A percentile compares a stretch with the other conserved stretches of the same genome.
These are phyloP conservation scores for Myxocyprinus asiaticus DNA, from an alignment of 2,113 vertebrate genomes.

Conservation along the genomic window DNA sequence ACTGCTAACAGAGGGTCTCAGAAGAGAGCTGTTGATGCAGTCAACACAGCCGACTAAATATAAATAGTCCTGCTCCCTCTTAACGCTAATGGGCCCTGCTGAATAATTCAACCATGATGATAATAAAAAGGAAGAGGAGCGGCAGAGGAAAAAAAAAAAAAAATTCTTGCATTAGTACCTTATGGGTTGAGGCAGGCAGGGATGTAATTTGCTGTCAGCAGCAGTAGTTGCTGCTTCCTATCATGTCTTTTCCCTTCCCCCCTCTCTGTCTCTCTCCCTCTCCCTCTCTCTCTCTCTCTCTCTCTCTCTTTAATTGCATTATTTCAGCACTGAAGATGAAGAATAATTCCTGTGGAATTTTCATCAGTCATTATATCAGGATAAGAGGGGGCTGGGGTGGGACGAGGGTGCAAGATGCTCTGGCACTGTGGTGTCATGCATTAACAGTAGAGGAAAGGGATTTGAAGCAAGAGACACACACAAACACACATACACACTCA, in stretches of 20 bases:
- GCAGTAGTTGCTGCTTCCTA: conserved; percentile 51
- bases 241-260: conserved; percentile 7
- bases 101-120: conserved; percentile 85
- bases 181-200: conserved; percentile 67
- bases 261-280: too few relatives aligned
- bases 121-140: conserved; percentile 62
- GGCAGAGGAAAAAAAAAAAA: conserved; percentile 68
- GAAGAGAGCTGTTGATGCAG: conserved; percentile 73
- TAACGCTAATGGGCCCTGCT: conserved; percentile 78
- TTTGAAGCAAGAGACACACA: conserved; percentile 49
- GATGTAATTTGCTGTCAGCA: conserved; percentile 77
- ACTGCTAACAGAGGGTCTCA: conserved; percentile 65
- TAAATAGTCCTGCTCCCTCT: conserved; percentile 74
- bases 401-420: conserved; percentile 24
- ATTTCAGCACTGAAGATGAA: conserved; percentile 63
- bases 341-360: conserved; percentile 71
- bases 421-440: conserved; percentile 50
- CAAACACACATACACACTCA: conserved; percentile 13
- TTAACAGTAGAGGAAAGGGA: conserved; percentile 51
- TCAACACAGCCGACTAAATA: conserved; percentile 79
- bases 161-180: conserved; percentile 70
- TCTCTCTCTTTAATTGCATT: conserved; percentile 43
- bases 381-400: conserved; percentile 11
- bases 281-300: neutral
- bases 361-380: conserved; percentile 63